A percentile compares a stretch with the other conserved stretches of the same genome.
phyloP scores from a whole-genome alignment of 2,888 invertebrate genomes.

The Drosophila quinaria region DNA sequence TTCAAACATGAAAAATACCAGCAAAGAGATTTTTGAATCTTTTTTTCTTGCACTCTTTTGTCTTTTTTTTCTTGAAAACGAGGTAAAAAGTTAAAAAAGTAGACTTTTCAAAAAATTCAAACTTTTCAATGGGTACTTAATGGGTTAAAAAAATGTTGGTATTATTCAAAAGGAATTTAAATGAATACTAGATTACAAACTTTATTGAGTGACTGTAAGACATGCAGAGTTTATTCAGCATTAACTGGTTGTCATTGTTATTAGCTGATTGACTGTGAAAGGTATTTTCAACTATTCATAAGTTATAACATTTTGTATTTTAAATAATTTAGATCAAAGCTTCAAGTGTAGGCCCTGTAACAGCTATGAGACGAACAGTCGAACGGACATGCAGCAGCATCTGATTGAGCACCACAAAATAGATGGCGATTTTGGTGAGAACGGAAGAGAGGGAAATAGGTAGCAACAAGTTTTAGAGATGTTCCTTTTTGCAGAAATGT shows the following conservation, averaged over 20 bases:
- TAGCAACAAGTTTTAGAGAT: not conserved
- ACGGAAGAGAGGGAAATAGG: not conserved
- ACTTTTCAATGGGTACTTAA: too few species aligned
- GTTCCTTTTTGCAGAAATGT: conserved; percentile 52
- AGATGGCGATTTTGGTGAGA: conserved; percentile 68
- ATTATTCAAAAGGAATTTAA: too few species aligned
- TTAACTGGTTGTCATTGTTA: not conserved
- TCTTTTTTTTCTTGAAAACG: too few species aligned
- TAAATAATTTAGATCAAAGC: conserved; percentile 58
- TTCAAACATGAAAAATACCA: too few species aligned
- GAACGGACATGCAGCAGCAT: conserved; percentile 70
- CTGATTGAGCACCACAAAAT: conserved; percentile 69
- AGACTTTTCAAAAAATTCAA: too few species aligned
- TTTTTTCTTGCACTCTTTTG: too few species aligned
- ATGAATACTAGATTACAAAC: too few species aligned
- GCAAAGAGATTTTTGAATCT: too few species aligned
- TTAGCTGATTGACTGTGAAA: not conserved
- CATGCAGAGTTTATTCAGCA: not conserved
- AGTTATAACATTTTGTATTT: not conserved
- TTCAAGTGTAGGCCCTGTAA: conserved; percentile 73
- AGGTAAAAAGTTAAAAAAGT: too few species aligned
- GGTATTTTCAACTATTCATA: not conserved
- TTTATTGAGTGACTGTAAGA: too few species aligned
- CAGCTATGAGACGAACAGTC: conserved; percentile 64
- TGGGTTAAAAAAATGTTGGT: too few species aligned